These are phyloP conservation scores for Mycalesis mineus DNA, from an alignment of 2,888 invertebrate genomes.

Conservation along the genomic window DNA sequence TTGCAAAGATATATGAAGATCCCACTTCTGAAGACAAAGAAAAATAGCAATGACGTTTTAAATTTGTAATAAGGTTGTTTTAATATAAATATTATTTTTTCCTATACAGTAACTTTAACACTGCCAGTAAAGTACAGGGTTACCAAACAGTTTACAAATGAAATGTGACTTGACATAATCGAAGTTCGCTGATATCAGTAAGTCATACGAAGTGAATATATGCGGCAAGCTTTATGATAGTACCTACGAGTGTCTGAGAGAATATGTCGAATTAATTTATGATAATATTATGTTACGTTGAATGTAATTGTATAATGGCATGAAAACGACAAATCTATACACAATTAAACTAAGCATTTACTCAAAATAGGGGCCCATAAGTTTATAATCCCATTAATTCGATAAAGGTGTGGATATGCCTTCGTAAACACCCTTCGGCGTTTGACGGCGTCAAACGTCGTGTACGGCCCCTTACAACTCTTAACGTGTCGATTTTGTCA, in stretches of 20 bases:
- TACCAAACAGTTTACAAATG: conserved; percentile 13
- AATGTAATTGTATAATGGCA: conserved; percentile 38
- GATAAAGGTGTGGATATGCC: no score
- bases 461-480: conserved; percentile 22
- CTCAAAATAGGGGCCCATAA: conserved; percentile 34
- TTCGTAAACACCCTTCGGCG: no score
- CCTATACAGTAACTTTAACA: neutral
- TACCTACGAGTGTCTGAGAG: conserved; percentile 57
- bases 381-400: no score
- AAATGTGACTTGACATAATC: neutral
- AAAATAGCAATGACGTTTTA: no score
- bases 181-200: conserved; percentile 43
- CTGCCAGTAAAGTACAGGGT: conserved; percentile 24
- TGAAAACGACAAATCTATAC: conserved; percentile 56
- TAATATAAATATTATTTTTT: no score
- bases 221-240: conserved; percentile 62
- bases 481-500: conserved; percentile 47
- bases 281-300: conserved; percentile 44
- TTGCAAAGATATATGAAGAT: no score
- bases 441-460: neutral
- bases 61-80: no score
- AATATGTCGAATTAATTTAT: conserved; percentile 60
- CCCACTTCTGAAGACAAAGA: no score
- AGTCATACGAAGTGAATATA: conserved; percentile 44
- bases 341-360: conserved; percentile 48